Conservation (phyloP, 2,888 invertebrate genomes). For the Synanthedon formicaeformis region DNA sequence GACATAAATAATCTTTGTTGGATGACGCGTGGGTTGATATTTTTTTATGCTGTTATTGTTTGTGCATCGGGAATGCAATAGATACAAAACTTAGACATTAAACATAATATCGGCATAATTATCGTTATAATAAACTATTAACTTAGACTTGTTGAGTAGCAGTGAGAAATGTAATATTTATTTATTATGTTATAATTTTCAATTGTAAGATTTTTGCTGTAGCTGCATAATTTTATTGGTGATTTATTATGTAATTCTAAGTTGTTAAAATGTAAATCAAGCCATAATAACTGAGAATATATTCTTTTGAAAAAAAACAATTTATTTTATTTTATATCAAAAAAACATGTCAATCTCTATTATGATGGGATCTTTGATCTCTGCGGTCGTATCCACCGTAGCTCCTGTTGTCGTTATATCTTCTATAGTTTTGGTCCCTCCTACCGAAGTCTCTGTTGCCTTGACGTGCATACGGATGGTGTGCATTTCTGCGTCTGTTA, state of each 20-base stretch:
- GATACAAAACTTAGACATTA: constrained; percentile 36
- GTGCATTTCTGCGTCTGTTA: constrained; percentile 33
- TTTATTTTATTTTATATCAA: constrained; percentile 17
- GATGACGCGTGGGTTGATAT: no score
- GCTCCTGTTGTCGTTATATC: constrained; percentile 15
- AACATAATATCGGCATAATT: constrained; percentile 60
- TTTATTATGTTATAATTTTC: constrained; percentile 60
- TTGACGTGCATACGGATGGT: constrained; percentile 23
- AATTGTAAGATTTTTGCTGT: constrained; percentile 46
- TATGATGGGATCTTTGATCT: constrained; percentile 11
- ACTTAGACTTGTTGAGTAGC: constrained; percentile 66
- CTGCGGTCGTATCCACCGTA: constrained; percentile 19
- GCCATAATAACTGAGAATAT: constrained; percentile 71
- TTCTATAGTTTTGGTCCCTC: constrained; percentile 8
- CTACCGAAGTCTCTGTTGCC: constrained; percentile 5
- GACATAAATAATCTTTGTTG: no score
- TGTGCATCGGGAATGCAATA: constrained; percentile 36
- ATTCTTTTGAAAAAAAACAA: constrained; percentile 58
- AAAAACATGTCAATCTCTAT: not conserved
- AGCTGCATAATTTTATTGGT: constrained; percentile 64
- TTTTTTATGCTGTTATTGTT: constrained; percentile 39
- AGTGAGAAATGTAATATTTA: constrained; percentile 60
- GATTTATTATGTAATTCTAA: constrained; percentile 67
- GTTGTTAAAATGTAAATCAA: constrained; percentile 70
- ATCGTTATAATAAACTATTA: constrained; percentile 59